A percentile compares a stretch with the other conserved stretches of the same genome.
phyloP scores from a whole-genome alignment of 1,140 invertebrate species.

The Triops cancriformis region DNA sequence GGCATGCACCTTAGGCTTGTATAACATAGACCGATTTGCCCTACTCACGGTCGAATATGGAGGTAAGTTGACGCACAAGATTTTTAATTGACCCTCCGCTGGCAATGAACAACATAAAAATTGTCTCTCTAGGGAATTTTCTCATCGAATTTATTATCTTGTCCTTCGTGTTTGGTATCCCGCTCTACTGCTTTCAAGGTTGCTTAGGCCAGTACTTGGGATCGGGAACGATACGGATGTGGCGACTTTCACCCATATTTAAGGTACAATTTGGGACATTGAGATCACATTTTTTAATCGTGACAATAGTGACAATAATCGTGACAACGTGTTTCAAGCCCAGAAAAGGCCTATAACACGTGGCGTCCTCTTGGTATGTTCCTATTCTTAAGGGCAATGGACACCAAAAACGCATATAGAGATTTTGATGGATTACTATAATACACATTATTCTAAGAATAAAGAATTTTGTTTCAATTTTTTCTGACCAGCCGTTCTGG shows the following conservation, averaged over 20 bases:
- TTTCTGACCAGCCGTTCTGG: no score
- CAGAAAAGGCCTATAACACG: no score
- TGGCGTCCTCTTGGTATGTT: no score
- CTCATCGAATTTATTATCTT: constrained; percentile 79
- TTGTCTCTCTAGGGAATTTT: constrained; percentile 57
- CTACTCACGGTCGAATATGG: constrained; percentile 79
- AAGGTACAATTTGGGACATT: constrained; percentile 44
- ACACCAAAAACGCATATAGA: no score
- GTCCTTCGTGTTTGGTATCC: constrained; percentile 73
- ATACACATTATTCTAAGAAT: no score
- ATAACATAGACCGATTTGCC: constrained; percentile 80
- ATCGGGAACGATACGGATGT: constrained; percentile 82
- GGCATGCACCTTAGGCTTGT: constrained; percentile 73
- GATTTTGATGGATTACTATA: no score
- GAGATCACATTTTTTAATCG: neutral
- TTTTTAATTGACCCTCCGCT: neutral
- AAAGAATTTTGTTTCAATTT: no score
- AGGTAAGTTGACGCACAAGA: constrained; percentile 45
- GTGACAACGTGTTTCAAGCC: no score
- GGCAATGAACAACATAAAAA: no score
- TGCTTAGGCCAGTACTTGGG: constrained; percentile 73
- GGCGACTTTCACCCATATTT: constrained; percentile 83
- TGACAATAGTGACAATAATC: no score
- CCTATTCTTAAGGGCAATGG: no score
- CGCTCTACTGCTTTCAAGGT: constrained; percentile 72